Evolutionary conservation across 2,113 vertebrate genomes (phyloP), one percentile per base, ranked within the genome.

Genomic region (Melanostigma gelatinosum): DNA sequence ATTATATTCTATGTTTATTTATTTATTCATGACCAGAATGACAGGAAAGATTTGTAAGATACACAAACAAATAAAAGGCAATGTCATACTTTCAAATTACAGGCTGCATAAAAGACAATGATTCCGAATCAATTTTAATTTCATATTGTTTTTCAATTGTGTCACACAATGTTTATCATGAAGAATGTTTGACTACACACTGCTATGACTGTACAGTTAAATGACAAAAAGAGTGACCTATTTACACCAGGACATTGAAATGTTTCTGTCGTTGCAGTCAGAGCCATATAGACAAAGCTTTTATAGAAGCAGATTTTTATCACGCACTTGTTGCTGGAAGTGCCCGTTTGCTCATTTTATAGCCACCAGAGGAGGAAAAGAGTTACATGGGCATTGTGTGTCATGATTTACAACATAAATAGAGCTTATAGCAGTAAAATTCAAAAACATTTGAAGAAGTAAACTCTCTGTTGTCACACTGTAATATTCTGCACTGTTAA

Each of bases 181-280:
- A 69, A 29, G 62, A 67, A 57, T 67, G 65, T 71, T 18, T 52
- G 34, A 60, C 70, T 60, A 20, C 27, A 65, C 58, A 67, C 58
- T 24, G 0, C 16, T 24, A 32, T 57, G 42, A 61, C 64, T 77
- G 71, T 86, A 86, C 68, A 85, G 54, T 46, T 44, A 32, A 70
- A n/a, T 20, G 54, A 7, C 16, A 70, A 5, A n/a, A 63, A 44
- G 11, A 46, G 5, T 18, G 10, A 60, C 24, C 0, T 72, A 80
- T 87, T 79, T 75, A 85, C 77, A 90, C 42, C 1, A 22, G 38
- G 15, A 74, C 8, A 29, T 1, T 36, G 34, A 58, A 36, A 0
- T n/a, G 27, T n/a, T 10, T 24, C 0, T 27, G 24, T 32, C 24
- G 10, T 12, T 77, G 74, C 36, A 29, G 75, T 70, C 63, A 76